Percentiles rank a stretch among this genome's conserved stretches.
Conservation (phyloP, 2,113 vertebrate species). For the Neodon shergylaensis region DNA sequence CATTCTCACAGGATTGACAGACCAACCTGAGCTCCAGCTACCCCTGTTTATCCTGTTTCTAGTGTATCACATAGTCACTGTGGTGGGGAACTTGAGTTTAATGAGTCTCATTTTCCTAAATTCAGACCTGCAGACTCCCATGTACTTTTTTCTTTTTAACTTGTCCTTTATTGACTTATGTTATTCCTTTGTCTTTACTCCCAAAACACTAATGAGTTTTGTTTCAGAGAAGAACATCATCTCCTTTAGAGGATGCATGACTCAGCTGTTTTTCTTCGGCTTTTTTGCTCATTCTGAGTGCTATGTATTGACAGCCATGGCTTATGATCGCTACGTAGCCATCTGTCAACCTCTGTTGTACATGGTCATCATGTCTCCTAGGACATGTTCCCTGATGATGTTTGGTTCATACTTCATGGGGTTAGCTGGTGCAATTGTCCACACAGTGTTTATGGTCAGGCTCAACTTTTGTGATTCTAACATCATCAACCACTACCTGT, state of each 20-base stretch:
- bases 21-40: not conserved
- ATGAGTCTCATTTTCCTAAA: slow-evolving; percentile 40
- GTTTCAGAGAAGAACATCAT: slow-evolving; percentile 11
- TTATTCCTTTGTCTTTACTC: slow-evolving; percentile 40
- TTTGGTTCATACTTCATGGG: not conserved
- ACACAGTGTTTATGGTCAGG: not conserved
- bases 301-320: not conserved
- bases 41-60: slow-evolving; percentile 38
- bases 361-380: not conserved
- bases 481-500: not conserved
- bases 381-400: not conserved
- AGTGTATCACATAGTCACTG: not conserved
- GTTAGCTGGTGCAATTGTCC: not conserved
- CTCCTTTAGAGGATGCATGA: slow-evolving; percentile 43
- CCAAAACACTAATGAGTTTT: slow-evolving; percentile 53
- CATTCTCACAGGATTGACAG: slow-evolving; percentile 44
- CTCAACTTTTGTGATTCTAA: slow-evolving; percentile 63
- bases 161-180: slow-evolving; percentile 60
- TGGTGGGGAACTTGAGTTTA: slow-evolving; percentile 42
- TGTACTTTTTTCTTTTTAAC: slow-evolving; percentile 59
- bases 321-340: not conserved
- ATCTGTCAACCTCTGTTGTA: not conserved
- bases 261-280: slow-evolving; percentile 60
- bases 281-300: slow-evolving; percentile 39
- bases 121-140: slow-evolving; percentile 21